Conservation (phyloP, 2,113 vertebrate species). For the Ascaphus truei region DNA sequence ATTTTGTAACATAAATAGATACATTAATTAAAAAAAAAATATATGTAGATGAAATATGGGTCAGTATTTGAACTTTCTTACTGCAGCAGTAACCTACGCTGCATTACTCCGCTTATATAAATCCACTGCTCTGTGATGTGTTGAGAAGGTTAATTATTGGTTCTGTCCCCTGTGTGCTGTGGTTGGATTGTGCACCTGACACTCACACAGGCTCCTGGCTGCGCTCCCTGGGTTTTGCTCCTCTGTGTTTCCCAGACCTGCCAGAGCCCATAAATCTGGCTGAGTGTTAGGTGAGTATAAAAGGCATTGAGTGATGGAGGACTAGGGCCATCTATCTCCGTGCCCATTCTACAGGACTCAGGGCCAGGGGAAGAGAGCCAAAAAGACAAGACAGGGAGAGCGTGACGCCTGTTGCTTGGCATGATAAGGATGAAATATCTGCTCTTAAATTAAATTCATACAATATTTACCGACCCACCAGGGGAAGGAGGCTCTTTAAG, state of each 20-base stretch:
- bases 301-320: constrained; percentile 20
- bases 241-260: constrained; percentile 18
- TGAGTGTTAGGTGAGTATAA: constrained; percentile 13
- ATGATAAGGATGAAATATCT: constrained; percentile 35
- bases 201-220: not conserved
- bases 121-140: constrained; percentile 16
- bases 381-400: constrained; percentile 1
- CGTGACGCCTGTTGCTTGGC: constrained; percentile 23
- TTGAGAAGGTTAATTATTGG: constrained; percentile 31
- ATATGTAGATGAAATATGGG: too few species aligned
- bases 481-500: constrained; percentile 33
- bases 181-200: constrained; percentile 18
- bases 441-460: constrained; percentile 39
- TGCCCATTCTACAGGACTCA: constrained; percentile 17
- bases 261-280: constrained; percentile 22
- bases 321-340: not conserved
- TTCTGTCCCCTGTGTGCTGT: constrained; percentile 11
- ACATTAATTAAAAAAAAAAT: not conserved
- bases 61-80: not conserved
- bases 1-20: not conserved
- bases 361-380: constrained; percentile 1
- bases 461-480: constrained; percentile 35
- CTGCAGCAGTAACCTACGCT: not conserved
- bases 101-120: constrained; percentile 7
- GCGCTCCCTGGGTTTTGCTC: not conserved